Conservation (phyloP, 2,888 invertebrate species). For the Podabrus alpinus region DNA sequence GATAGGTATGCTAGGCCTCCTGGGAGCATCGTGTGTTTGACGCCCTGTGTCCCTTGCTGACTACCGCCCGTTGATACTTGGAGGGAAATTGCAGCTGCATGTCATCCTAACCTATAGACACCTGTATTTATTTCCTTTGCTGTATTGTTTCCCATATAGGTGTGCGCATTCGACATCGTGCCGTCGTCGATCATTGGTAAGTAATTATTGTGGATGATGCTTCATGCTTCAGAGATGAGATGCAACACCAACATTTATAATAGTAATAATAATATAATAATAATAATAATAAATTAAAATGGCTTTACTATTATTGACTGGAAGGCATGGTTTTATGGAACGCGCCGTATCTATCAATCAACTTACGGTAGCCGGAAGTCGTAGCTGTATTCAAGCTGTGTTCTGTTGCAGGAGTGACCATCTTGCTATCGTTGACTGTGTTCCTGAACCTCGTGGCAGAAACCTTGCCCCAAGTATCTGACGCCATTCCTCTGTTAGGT, state of each 20-base stretch:
- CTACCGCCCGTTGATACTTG: constrained; percentile 59
- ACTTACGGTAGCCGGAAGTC: not conserved
- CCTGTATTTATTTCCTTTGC: constrained; percentile 15
- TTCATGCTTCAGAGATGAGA: constrained; percentile 5
- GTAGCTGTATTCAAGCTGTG: constrained; percentile 60
- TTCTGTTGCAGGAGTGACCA: constrained; percentile 96
- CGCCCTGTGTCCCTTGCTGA: constrained; percentile 53
- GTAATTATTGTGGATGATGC: constrained; percentile 18
- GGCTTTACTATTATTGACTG: not conserved
- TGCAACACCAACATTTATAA: not conserved
- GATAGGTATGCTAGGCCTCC: constrained; percentile 67
- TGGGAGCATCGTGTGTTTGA: constrained; percentile 56
- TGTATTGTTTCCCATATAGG: constrained; percentile 15
- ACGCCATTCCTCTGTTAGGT: constrained; percentile 99
- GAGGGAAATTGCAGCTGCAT: constrained; percentile 49
- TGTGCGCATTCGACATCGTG: constrained; percentile 13
- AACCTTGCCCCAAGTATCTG: constrained; percentile 99
- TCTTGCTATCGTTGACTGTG: constrained; percentile 99
- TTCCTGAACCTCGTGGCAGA: constrained; percentile 99
- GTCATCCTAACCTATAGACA: constrained; percentile 26
- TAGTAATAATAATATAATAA: constrained; percentile 3
- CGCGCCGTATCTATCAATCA: not conserved
- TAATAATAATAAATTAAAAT: not conserved
- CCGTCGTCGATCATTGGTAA: constrained; percentile 19
- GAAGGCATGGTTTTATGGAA: not conserved